Evolutionary conservation across 2,113 vertebrate genomes (phyloP).

Genomic region (Lophura nycthemera): DNA sequence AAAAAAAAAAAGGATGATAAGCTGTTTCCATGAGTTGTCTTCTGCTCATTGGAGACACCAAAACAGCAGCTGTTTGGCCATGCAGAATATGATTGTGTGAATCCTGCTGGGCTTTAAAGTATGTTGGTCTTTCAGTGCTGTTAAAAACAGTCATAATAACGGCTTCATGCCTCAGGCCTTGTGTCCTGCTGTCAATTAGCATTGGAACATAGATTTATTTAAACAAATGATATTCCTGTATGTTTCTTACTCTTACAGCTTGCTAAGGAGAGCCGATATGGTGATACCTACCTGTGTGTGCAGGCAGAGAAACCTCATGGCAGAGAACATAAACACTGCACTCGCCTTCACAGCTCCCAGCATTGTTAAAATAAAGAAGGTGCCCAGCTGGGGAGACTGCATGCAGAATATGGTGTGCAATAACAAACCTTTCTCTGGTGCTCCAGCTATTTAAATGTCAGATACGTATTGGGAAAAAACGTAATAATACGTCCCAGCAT

Average conservation of each 20-base stretch:
- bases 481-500: neutral
- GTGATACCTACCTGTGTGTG: neutral
- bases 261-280: neutral
- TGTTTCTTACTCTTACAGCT: neutral
- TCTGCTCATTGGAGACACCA: neutral
- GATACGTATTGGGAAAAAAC: neutral
- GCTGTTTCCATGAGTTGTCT: neutral
- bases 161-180: slow-evolving; percentile 20
- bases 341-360: neutral
- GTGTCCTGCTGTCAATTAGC: slow-evolving; percentile 58
- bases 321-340: neutral
- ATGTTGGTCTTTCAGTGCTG: slow-evolving; percentile 47
- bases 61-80: slow-evolving; percentile 19
- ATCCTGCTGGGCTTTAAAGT: slow-evolving; percentile 50
- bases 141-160: slow-evolving; percentile 53
- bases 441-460: neutral
- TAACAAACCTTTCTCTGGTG: neutral
- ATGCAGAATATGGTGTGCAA: neutral
- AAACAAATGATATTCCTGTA: slow-evolving; percentile 43
- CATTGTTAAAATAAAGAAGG: neutral
- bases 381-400: neutral
- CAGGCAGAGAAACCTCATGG: neutral
- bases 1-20: slow-evolving; percentile 2
- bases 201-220: slow-evolving; percentile 49
- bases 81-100: slow-evolving; percentile 10